These are phyloP conservation scores for Umimayanthus chanpuru DNA, from an alignment of 92 coral and sea anemone genomes.

Conservation along the genomic window DNA sequence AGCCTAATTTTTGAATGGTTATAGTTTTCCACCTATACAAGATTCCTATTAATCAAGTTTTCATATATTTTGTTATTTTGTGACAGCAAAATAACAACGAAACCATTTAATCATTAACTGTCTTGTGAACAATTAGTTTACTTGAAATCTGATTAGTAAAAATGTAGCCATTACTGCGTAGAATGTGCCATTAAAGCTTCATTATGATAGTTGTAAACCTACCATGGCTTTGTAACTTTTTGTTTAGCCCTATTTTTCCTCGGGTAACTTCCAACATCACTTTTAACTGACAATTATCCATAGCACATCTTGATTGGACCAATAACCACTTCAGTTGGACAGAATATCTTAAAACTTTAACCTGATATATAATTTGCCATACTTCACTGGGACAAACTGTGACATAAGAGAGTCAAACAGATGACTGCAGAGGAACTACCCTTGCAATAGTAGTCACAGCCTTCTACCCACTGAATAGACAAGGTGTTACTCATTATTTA, in stretches of 20 bases:
- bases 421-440: too few relatives aligned
- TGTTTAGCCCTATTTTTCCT: background rate
- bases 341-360: background rate
- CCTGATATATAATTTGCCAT: background rate
- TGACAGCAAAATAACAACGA: background rate
- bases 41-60: slow-evolving; percentile 7
- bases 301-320: background rate
- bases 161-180: slow-evolving; percentile 2
- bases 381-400: background rate
- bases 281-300: background rate
- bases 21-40: slow-evolving; percentile 1
- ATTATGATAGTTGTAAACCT: background rate
- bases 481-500: too few relatives aligned
- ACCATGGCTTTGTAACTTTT: background rate
- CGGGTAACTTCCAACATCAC: background rate
- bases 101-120: background rate
- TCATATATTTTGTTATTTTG: background rate
- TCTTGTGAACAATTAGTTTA: background rate
- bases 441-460: too few relatives aligned
- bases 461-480: too few relatives aligned
- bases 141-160: background rate
- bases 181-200: slow-evolving; percentile 2
- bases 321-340: background rate
- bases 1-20: background rate
- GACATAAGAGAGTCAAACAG: too few relatives aligned